Evolutionary conservation across 2,113 vertebrate genomes (phyloP).

Genomic region (Crotalus helleri): DNA sequence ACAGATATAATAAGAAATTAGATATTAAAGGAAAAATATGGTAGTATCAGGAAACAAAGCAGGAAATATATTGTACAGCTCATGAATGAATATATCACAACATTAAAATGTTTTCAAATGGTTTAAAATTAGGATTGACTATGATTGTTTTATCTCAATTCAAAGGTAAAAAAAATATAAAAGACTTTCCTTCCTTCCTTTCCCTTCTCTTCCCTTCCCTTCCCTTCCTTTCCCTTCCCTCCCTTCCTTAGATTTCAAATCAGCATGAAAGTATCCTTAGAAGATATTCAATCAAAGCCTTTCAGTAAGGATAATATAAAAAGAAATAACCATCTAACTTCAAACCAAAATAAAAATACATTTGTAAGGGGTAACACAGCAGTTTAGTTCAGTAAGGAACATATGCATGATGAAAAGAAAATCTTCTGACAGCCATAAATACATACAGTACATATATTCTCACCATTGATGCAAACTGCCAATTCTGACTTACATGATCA

Average conservation of each 20-base stretch:
- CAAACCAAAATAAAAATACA: constrained; percentile 54
- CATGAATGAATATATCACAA: not conserved
- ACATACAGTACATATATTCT: constrained; percentile 12
- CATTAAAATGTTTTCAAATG: not conserved
- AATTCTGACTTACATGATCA: constrained; percentile 75
- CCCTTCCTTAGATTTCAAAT: not conserved
- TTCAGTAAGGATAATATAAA: not conserved
- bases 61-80: not conserved
- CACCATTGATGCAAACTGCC: constrained; percentile 15
- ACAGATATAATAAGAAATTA: not conserved
- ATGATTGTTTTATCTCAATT: not conserved
- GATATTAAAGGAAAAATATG: not conserved
- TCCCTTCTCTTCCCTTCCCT: too few species aligned
- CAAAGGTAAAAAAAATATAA: not conserved
- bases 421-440: not conserved
- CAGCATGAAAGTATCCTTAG: not conserved
- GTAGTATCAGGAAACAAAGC: not conserved
- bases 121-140: not conserved
- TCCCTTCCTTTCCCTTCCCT: not conserved
- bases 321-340: not conserved
- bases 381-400: constrained; percentile 64
- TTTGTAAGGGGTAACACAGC: constrained; percentile 58
- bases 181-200: not conserved
- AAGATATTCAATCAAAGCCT: not conserved
- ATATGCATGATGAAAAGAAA: constrained; percentile 52